Percentiles rank a stretch among this genome's conserved stretches.
These are phyloP conservation scores for Rhabdophis nuchalis DNA, from an alignment of 2,797 vertebrate species.

Conservation along the genomic window DNA sequence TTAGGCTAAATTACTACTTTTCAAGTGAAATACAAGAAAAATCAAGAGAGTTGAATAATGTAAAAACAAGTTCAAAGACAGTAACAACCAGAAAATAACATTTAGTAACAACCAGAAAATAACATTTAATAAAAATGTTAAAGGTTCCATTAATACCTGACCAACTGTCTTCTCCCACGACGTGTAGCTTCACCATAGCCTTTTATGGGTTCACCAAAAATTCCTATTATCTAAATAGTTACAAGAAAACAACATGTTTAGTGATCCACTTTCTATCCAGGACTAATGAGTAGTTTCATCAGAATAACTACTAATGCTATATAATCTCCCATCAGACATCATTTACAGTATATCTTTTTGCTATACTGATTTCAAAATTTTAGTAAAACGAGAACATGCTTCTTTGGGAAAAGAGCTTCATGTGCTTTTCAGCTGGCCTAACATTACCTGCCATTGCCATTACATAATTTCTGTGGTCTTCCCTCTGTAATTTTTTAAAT, in stretches of 20 bases:
- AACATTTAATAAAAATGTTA: not conserved
- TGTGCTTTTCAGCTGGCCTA: not conserved
- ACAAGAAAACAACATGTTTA: conserved; percentile 32
- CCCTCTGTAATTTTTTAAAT: not conserved
- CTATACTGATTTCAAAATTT: not conserved
- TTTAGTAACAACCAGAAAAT: not conserved
- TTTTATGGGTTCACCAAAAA: conserved; percentile 90
- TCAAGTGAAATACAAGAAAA: not conserved
- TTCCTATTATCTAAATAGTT: conserved; percentile 79
- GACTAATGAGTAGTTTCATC: not conserved
- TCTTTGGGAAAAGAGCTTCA: not conserved
- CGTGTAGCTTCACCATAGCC: conserved; percentile 88
- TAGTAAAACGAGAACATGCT: not conserved
- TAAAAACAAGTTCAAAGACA: not conserved
- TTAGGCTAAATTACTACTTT: not conserved
- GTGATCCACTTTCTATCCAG: not conserved
- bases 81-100: not conserved
- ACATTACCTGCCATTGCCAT: not conserved
- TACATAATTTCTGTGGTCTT: fast-evolving
- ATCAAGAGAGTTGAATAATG: not conserved
- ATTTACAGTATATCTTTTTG: not conserved
- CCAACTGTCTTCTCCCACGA: conserved; percentile 86
- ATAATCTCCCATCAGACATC: not conserved
- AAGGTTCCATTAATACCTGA: conserved; percentile 76
- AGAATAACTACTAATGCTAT: not conserved